phyloP scores from a whole-genome alignment of 2,888 invertebrate genomes.

The Pandemis cinnamomeana region DNA sequence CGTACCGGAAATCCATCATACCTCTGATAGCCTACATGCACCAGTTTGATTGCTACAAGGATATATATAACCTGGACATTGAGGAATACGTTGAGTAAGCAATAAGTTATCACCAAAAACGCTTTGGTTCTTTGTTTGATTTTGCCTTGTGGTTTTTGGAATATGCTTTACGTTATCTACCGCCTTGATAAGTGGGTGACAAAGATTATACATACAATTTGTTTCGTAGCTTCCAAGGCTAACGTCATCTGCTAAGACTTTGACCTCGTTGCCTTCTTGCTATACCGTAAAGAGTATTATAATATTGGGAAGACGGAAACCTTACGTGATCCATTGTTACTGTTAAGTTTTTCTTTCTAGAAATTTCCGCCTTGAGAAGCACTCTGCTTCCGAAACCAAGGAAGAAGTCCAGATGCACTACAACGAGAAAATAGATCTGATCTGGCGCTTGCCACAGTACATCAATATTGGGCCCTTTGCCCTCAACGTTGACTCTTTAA shows the following conservation, averaged over 20 bases:
- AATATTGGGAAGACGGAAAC: not conserved
- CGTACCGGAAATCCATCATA: constrained; percentile 87
- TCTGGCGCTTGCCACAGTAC: constrained; percentile 87
- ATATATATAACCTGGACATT: constrained; percentile 86
- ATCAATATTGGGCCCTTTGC: constrained; percentile 92
- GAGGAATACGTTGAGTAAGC: constrained; percentile 88
- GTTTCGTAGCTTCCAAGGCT: too few species aligned
- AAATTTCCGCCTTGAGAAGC: constrained; percentile 82
- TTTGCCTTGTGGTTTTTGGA: too few species aligned
- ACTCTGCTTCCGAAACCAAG: constrained; percentile 87
- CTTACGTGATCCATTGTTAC: not conserved
- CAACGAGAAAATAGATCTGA: constrained; percentile 86
- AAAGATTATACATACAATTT: too few species aligned
- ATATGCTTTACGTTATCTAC: too few species aligned
- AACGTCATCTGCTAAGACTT: too few species aligned
- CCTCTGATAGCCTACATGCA: constrained; percentile 90
- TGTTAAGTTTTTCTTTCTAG: constrained; percentile 48
- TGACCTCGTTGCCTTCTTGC: too few species aligned
- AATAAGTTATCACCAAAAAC: not conserved
- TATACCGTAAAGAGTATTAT: not conserved
- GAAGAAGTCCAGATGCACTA: constrained; percentile 89
- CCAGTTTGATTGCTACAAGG: constrained; percentile 86
- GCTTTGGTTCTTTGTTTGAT: too few species aligned
- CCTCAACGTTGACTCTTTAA: constrained; percentile 87
- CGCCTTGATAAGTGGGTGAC: too few species aligned